phyloP scores from a whole-genome alignment of 64 coral and sea anemone genomes.

The Hydrozoanthus tunicans region DNA sequence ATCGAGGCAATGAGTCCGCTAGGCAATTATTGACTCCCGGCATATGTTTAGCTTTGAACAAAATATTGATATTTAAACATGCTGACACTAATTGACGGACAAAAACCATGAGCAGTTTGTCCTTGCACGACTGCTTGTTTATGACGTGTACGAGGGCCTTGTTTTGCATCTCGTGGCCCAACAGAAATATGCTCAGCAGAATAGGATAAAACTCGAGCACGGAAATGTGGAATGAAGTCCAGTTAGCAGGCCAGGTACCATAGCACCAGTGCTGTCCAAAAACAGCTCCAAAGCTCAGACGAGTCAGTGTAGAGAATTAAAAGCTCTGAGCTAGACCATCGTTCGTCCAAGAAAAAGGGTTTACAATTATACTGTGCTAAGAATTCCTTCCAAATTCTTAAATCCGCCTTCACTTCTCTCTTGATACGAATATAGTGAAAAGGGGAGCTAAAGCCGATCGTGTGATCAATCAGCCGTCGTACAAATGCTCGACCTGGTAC shows the following conservation, averaged over 20 bases:
- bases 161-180: background rate
- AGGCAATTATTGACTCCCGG: background rate
- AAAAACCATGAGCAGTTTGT: background rate
- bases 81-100: background rate
- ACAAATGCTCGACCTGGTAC: background rate
- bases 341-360: background rate
- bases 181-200: background rate
- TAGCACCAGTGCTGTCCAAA: constrained; percentile 1
- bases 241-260: background rate
- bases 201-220: constrained; percentile 7
- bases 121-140: background rate
- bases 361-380: background rate
- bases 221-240: background rate
- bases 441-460: background rate
- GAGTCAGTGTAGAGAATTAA: background rate
- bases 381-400: background rate
- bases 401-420: background rate
- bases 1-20: background rate
- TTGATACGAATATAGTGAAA: background rate
- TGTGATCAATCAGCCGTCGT: background rate
- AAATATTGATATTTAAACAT: background rate
- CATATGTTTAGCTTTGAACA: background rate
- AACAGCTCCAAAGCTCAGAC: background rate
- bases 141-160: background rate
- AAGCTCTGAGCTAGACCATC: background rate